phyloP scores from a whole-genome alignment of 2,113 vertebrate genomes.

The Tupaia tana region DNA sequence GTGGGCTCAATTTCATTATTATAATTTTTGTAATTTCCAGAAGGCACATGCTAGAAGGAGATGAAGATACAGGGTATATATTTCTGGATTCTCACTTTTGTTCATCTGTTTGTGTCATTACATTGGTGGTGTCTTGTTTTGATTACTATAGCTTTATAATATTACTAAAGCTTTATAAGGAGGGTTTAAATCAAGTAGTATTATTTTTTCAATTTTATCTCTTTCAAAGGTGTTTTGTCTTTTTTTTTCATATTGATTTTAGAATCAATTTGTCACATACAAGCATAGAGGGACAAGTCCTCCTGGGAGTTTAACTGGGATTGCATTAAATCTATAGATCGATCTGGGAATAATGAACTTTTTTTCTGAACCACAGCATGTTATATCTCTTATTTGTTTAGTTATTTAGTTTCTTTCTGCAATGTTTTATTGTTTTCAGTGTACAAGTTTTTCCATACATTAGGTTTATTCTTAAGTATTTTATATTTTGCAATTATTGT shows the following conservation, averaged over 20 bases:
- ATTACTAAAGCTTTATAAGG: neutral
- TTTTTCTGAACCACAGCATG: neutral
- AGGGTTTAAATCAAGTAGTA: neutral
- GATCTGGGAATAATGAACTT: neutral
- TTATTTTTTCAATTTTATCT: neutral
- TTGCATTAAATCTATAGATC: neutral
- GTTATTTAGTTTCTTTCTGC: neutral
- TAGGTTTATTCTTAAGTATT: neutral
- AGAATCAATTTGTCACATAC: neutral
- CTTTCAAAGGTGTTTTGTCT: neutral
- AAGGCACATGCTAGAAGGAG: no score
- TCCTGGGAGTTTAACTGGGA: neutral
- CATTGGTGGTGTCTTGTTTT: neutral
- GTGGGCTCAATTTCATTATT: no score
- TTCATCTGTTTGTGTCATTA: neutral
- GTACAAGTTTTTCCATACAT: neutral
- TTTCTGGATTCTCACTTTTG: neutral
- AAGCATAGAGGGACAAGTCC: neutral
- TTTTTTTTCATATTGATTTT: neutral
- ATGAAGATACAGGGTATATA: neutral
- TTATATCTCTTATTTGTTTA: neutral
- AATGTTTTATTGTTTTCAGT: neutral
- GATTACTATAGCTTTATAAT: neutral
- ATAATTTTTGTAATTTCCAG: no score
- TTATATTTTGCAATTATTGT: neutral